These are phyloP conservation scores for Catharus fuscescens DNA, from an alignment of 2,113 vertebrate genomes.

Conservation along the genomic window DNA sequence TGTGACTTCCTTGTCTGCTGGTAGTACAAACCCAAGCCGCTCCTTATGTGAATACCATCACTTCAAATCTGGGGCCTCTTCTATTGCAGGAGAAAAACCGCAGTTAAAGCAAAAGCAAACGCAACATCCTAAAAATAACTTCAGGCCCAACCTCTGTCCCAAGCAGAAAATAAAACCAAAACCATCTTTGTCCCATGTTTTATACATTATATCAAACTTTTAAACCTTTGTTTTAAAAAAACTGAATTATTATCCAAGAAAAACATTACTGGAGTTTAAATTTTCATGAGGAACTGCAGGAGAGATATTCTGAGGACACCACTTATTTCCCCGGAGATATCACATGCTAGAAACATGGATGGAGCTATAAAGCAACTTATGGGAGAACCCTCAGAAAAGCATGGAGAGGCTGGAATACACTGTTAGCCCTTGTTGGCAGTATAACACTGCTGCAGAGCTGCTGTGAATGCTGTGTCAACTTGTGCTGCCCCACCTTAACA, in stretches of 20 bases:
- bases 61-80: not conserved
- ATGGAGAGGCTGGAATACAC: not conserved
- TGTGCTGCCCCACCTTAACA: constrained; percentile 12
- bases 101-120: not conserved
- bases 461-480: not conserved
- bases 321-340: not conserved
- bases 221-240: not conserved
- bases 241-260: not conserved
- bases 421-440: not conserved
- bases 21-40: not conserved
- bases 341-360: not conserved
- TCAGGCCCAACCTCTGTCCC: not conserved
- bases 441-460: not conserved
- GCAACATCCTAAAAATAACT: not conserved
- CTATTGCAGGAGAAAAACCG: not conserved
- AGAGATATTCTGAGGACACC: not conserved
- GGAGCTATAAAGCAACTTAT: not conserved
- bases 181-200: not conserved
- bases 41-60: not conserved
- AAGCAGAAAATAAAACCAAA: not conserved
- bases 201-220: not conserved
- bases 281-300: not conserved
- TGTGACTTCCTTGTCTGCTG: not conserved
- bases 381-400: not conserved
- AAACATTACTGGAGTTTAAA: not conserved